Conservation (phyloP, 2,888 invertebrate genomes). For the Synergus itoensis region DNA sequence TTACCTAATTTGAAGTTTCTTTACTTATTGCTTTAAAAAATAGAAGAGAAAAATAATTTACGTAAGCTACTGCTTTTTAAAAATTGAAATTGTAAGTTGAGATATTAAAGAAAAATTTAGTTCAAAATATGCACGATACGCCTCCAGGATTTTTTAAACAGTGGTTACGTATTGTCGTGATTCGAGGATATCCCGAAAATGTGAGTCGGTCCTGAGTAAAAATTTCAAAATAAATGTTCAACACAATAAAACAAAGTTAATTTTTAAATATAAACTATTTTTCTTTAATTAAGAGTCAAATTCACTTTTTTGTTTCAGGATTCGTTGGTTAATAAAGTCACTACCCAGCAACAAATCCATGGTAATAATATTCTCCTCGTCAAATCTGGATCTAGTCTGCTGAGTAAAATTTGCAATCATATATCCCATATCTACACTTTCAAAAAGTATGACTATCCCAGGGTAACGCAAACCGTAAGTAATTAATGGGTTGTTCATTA, state of each 20-base stretch:
- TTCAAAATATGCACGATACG: slow-evolving; percentile 65
- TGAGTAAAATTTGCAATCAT: slow-evolving; percentile 77
- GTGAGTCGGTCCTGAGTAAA: slow-evolving; percentile 58
- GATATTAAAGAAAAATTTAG: not conserved
- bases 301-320: slow-evolving; percentile 78
- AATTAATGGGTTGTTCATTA: slow-evolving; percentile 57
- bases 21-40: not conserved
- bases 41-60: not conserved
- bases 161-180: slow-evolving; percentile 71
- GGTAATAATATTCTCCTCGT: slow-evolving; percentile 81
- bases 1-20: not conserved
- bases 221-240: slow-evolving; percentile 4
- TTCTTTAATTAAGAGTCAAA: not conserved
- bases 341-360: slow-evolving; percentile 75
- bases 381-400: slow-evolving; percentile 80
- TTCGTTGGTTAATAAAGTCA: slow-evolving; percentile 81
- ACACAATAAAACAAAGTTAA: not conserved
- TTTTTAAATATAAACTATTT: not conserved
- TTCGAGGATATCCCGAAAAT: slow-evolving; percentile 66
- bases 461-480: slow-evolving; percentile 80
- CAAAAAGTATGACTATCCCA: slow-evolving; percentile 85
- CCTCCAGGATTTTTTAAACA: slow-evolving; percentile 65
- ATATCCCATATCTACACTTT: slow-evolving; percentile 84
- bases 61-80: not conserved
- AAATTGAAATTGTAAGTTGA: not conserved